A percentile compares a stretch with the other conserved stretches of the same genome.
These are phyloP conservation scores for Netelia virgata DNA, from an alignment of 2,888 invertebrate genomes.

Conservation along the genomic window DNA sequence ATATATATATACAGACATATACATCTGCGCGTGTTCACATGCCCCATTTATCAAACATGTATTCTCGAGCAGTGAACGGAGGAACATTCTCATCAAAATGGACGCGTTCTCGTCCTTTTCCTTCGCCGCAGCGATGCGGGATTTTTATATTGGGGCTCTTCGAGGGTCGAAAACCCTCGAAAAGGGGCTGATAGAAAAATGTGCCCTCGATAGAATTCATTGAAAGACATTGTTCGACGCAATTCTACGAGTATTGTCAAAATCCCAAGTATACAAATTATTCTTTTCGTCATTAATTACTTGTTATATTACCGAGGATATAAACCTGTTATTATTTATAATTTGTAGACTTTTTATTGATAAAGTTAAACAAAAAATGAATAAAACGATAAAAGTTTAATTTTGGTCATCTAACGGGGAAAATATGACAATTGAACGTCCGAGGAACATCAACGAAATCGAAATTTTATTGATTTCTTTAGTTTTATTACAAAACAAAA, in stretches of 20 bases:
- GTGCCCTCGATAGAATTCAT: conserved; percentile 27
- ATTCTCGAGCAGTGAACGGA: conserved; percentile 30
- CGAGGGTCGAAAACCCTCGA: conserved; percentile 1
- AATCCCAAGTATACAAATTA: not conserved
- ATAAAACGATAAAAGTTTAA: not conserved
- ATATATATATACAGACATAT: not conserved
- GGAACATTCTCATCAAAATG: conserved; percentile 46
- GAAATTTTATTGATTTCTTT: not conserved
- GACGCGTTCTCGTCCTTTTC: conserved; percentile 15
- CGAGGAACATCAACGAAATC: not conserved
- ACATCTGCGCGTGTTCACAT: conserved; percentile 3
- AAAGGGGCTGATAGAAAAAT: conserved; percentile 22
- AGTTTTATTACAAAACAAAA: not conserved
- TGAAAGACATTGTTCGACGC: conserved; percentile 16
- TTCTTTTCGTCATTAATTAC: too few relatives aligned
- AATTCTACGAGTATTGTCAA: not conserved
- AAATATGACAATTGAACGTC: not conserved
- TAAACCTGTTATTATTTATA: too few relatives aligned
- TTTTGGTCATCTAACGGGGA: not conserved
- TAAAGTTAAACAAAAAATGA: not conserved
- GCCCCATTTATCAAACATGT: conserved; percentile 50
- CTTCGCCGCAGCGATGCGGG: conserved; percentile 14
- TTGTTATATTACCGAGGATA: too few relatives aligned
- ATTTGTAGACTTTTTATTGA: too few relatives aligned
- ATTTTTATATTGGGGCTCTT: conserved; percentile 10